phyloP scores from a whole-genome alignment of 2,797 vertebrate species.

The Octomys mimax region DNA sequence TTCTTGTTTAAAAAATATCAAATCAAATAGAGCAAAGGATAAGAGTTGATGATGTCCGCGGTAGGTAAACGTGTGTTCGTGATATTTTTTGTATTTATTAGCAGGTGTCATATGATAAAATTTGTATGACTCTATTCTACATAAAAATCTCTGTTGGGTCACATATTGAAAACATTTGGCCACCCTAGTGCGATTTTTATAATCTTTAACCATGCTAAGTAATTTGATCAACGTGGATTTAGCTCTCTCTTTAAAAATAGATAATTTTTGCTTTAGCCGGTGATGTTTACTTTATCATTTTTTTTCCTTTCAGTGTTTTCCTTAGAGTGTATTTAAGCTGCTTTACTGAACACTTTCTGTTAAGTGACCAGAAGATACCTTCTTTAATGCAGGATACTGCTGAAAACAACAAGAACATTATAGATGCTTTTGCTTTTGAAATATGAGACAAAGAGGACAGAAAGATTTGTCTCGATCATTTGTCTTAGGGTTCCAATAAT shows the following conservation, averaged over 20 bases:
- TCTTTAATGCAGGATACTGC: background rate
- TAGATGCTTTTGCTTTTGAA: fast-evolving
- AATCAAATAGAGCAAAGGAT: background rate
- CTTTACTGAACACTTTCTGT: background rate
- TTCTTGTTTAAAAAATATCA: background rate
- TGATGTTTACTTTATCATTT: background rate
- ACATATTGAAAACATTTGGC: background rate
- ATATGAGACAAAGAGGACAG: background rate
- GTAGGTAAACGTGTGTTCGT: background rate
- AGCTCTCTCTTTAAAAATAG: slow-evolving; percentile 10
- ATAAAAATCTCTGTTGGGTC: background rate
- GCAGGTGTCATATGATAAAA: fast-evolving
- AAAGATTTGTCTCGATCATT: background rate
- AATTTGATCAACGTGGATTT: background rate
- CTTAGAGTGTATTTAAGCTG: background rate
- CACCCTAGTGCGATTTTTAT: background rate
- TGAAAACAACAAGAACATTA: background rate
- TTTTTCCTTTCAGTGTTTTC: background rate
- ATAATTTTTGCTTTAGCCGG: background rate
- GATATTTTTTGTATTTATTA: background rate
- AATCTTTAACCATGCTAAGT: background rate
- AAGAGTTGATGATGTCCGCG: background rate
- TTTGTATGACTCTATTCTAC: background rate
- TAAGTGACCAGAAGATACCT: background rate
- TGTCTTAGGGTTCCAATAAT: background rate